phyloP scores from a whole-genome alignment of 92 coral and sea anemone species.

The Umimayanthus chanpuru region DNA sequence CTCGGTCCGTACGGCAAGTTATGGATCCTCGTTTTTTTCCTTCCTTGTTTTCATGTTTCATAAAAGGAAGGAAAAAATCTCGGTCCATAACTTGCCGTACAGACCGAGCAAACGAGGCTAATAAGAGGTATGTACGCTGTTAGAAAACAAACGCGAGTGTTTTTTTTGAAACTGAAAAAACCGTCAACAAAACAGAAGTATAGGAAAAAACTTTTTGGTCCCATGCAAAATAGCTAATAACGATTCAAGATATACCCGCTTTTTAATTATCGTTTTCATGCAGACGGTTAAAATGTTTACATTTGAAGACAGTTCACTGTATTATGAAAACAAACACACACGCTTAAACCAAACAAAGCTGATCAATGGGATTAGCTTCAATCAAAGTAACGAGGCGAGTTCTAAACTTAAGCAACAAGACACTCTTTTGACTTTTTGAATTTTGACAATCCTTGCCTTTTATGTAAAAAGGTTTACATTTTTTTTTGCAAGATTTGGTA shows the following conservation, averaged over 20 bases:
- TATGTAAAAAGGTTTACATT: background rate
- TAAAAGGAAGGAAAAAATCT: too few relatives aligned
- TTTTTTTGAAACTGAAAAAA: too few relatives aligned
- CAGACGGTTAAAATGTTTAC: background rate
- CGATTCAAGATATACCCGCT: background rate
- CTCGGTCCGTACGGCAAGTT: too few relatives aligned
- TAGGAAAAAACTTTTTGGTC: background rate
- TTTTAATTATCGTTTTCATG: background rate
- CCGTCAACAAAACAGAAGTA: too few relatives aligned
- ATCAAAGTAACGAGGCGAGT: background rate
- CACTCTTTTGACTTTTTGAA: background rate
- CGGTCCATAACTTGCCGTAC: too few relatives aligned
- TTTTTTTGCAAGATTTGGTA: too few relatives aligned
- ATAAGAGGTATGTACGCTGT: too few relatives aligned
- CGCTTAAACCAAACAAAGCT: background rate
- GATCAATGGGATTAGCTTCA: background rate
- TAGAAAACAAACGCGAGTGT: too few relatives aligned
- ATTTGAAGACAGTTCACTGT: background rate
- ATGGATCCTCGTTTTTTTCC: too few relatives aligned
- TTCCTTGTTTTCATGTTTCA: too few relatives aligned
- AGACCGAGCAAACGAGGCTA: too few relatives aligned
- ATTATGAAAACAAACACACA: background rate
- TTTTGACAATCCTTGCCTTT: background rate
- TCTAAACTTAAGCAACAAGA: too few relatives aligned
- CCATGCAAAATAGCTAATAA: background rate